These are phyloP conservation scores for Leptoteleia sp. DNA, from an alignment of 1,140 invertebrate genomes.

Conservation along the genomic window DNA sequence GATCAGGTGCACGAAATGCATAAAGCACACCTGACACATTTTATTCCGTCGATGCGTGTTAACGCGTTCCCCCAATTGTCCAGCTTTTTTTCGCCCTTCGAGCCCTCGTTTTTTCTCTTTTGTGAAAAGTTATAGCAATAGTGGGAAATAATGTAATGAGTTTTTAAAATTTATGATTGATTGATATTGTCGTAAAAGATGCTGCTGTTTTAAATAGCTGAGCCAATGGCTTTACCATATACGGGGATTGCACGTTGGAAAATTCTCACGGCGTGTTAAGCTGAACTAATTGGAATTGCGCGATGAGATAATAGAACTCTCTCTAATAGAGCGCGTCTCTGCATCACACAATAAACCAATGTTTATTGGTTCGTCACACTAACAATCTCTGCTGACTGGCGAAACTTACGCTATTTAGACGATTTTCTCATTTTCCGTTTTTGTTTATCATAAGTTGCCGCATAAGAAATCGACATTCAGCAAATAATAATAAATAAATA, in stretches of 20 bases:
- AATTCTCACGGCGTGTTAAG: constrained; percentile 70
- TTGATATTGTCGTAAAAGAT: constrained; percentile 43
- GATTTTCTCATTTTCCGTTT: no score
- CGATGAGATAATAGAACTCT: constrained; percentile 64
- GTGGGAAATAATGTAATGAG: constrained; percentile 31
- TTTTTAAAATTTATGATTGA: constrained; percentile 41
- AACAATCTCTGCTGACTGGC: constrained; percentile 18
- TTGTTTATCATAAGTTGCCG: no score
- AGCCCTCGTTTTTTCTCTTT: no score
- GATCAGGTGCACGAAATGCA: constrained; percentile 75
- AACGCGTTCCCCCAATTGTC: constrained; percentile 10
- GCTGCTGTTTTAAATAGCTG: constrained; percentile 36
- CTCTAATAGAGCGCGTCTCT: constrained; percentile 66
- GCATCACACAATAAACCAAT: not conserved
- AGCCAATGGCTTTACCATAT: constrained; percentile 26
- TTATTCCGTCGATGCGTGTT: not conserved
- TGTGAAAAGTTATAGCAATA: constrained; percentile 30
- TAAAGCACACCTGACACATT: constrained; percentile 40
- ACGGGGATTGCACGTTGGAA: constrained; percentile 41
- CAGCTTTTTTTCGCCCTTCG: no score
- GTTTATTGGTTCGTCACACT: constrained; percentile 25
- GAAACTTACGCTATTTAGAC: not conserved
- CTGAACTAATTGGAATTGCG: constrained; percentile 70
- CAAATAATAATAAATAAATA: no score
- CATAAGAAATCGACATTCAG: no score